Conservation (phyloP, 2,888 invertebrate genomes). For the Drosophila parthenogenetica region DNA sequence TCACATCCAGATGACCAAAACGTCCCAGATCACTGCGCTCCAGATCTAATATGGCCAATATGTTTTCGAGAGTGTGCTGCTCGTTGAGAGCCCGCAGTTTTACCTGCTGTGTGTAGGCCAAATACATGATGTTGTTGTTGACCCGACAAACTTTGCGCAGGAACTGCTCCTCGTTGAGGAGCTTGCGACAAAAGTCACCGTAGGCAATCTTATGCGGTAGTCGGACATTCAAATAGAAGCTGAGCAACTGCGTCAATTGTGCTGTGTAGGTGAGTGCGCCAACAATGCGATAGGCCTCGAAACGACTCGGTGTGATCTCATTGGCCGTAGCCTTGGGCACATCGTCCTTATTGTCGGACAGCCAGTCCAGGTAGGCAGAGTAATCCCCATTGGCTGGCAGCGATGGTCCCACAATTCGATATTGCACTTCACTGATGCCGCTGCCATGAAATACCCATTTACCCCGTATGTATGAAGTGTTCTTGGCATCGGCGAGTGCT, state of each 20-base stretch:
- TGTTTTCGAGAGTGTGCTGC: constrained; percentile 90
- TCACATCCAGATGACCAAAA: constrained; percentile 88
- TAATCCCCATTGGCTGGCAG: constrained; percentile 94
- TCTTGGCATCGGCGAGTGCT: constrained; percentile 90
- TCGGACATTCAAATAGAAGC: constrained; percentile 92
- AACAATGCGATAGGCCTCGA: constrained; percentile 90
- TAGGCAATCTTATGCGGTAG: constrained; percentile 91
- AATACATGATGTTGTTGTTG: constrained; percentile 91
- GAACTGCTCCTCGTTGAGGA: constrained; percentile 90
- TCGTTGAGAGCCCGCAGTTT: constrained; percentile 88
- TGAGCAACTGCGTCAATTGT: constrained; percentile 92
- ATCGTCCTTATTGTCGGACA: constrained; percentile 86
- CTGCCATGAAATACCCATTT: constrained; percentile 89
- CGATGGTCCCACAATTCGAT: constrained; percentile 93
- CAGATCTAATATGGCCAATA: constrained; percentile 89
- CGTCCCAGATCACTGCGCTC: constrained; percentile 90
- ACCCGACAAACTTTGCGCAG: constrained; percentile 90
- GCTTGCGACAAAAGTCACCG: constrained; percentile 89
- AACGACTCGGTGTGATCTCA: constrained; percentile 87
- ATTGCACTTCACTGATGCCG: constrained; percentile 89
- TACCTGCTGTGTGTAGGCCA: constrained; percentile 92
- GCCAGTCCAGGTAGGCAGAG: constrained; percentile 91
- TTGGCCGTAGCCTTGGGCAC: constrained; percentile 84
- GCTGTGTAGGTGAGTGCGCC: constrained; percentile 94
- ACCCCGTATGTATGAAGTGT: constrained; percentile 92